Evolutionary conservation across 1,140 invertebrate genomes (phyloP).

Genomic region (Caenorhabditis inopinata): DNA sequence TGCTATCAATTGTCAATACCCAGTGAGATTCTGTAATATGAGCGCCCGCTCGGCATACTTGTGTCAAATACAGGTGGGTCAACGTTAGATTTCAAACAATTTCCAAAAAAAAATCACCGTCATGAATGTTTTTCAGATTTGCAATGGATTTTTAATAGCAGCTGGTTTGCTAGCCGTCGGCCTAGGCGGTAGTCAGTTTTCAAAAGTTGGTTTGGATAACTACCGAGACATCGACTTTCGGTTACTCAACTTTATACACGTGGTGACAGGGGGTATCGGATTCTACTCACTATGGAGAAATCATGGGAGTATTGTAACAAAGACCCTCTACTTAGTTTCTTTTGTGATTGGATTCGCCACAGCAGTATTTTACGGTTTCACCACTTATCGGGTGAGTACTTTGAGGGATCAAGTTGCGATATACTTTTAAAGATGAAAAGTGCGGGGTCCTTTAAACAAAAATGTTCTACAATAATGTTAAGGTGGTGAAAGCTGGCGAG

Average conservation of each 20-base stretch:
- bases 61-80: constrained; percentile 52
- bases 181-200: constrained; percentile 60
- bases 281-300: constrained; percentile 58
- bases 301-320: constrained; percentile 62
- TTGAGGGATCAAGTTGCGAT: too few species aligned
- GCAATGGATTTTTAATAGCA: constrained; percentile 59
- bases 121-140: constrained; percentile 51
- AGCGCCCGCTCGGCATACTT: constrained; percentile 48
- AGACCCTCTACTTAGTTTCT: constrained; percentile 57
- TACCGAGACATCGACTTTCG: constrained; percentile 64
- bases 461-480: neutral
- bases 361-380: constrained; percentile 63
- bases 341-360: constrained; percentile 54
- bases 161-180: constrained; percentile 59
- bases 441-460: neutral
- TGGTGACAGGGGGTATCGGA: constrained; percentile 53
- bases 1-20: neutral
- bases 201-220: constrained; percentile 59
- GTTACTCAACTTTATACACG: constrained; percentile 55
- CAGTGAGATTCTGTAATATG: constrained; percentile 31
- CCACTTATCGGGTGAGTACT: constrained; percentile 57
- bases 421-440: too few species aligned
- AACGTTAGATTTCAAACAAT: neutral
- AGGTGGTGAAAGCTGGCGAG: constrained; percentile 58
- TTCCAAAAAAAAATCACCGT: neutral